Base-by-base conservation (phyloP, 2,113 vertebrate species). In the Corythornis cristatus region DNA sequence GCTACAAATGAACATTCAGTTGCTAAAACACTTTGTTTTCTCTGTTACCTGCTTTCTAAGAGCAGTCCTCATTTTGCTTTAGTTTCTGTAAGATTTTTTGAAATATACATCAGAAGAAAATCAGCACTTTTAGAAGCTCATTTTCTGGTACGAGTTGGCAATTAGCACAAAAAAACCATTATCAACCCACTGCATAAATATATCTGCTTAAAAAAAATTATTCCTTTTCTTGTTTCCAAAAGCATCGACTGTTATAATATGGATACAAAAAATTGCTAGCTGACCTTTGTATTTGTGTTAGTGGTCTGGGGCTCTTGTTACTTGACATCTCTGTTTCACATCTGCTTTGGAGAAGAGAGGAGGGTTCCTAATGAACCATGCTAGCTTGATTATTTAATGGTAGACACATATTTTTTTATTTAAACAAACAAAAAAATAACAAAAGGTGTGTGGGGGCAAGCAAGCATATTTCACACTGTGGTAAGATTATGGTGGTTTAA, bases 141-240 rank as follows among this genome's bases (percentile, higher is more conserved):
- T 75, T 75, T 93, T 90, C 56, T 79, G 21, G 8, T 87, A 92
- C 71, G 37, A 70, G 33, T 78, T 88, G 83, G 77, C 68, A 83
- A 23, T 50, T n/a, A 62, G 42, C 25, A 57, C 88, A 71, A n/a
- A 83, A 79, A 76, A 9, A 4, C 3, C 22, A 78, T 4, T 85
- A 83, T 81, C 60, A 77, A 29, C 16, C 26, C 11, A 25, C 56
- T 90, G 65, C 53, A 45, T 81, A 80, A 83, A 70, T 45, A 79
- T 79, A 70, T 73, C 61, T 84, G 11, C 65, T 68, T 70, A 6
- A 68, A 78, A 91, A 62, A 62, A 60, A 86, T 60, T 60, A 87
- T 90, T 82, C 67, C 25, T 90, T 79, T 83, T 45, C 85, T 93
- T 91, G 37, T 80, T 95, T 91, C 53, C 43, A 81, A 60, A 75